Evolutionary conservation across 2,797 vertebrate genomes (phyloP).

Genomic region (Platyrinchus mystaceus): DNA sequence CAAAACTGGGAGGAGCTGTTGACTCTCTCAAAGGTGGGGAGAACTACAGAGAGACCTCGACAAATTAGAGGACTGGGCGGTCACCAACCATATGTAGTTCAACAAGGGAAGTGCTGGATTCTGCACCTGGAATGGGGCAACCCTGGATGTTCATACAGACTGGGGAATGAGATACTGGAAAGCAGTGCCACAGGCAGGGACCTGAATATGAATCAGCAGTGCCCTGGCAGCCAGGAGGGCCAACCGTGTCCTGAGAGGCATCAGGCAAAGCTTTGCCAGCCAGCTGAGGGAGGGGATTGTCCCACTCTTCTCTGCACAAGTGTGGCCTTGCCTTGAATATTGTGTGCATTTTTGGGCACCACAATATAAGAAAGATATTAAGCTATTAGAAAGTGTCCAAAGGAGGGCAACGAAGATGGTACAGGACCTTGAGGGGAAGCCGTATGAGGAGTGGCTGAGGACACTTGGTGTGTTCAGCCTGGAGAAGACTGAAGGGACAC

Average conservation of each 20-base stretch:
- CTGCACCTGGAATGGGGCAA: background rate
- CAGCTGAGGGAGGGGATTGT: background rate
- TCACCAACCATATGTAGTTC: background rate
- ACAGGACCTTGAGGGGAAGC: background rate
- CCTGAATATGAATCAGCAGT: background rate
- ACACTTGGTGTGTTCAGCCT: background rate
- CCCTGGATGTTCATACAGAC: rapidly evolving
- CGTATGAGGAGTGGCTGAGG: background rate
- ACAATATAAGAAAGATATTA: background rate
- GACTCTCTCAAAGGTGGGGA: background rate
- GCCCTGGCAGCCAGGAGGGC: background rate
- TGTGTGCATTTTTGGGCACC: background rate
- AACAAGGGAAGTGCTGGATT: background rate
- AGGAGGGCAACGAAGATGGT: background rate
- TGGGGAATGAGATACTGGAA: background rate
- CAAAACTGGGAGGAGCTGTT: background rate
- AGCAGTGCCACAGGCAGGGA: background rate
- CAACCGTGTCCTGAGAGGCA: background rate
- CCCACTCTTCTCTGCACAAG: background rate
- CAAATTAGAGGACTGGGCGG: background rate
- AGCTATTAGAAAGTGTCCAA: background rate
- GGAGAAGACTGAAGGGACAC: background rate
- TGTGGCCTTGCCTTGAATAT: background rate
- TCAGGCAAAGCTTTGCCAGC: background rate
- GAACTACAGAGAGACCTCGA: background rate